Percentiles rank a stretch among this genome's conserved stretches.
phyloP scores from a whole-genome alignment of 2,888 invertebrate genomes.

The Calameuta pallipes region DNA sequence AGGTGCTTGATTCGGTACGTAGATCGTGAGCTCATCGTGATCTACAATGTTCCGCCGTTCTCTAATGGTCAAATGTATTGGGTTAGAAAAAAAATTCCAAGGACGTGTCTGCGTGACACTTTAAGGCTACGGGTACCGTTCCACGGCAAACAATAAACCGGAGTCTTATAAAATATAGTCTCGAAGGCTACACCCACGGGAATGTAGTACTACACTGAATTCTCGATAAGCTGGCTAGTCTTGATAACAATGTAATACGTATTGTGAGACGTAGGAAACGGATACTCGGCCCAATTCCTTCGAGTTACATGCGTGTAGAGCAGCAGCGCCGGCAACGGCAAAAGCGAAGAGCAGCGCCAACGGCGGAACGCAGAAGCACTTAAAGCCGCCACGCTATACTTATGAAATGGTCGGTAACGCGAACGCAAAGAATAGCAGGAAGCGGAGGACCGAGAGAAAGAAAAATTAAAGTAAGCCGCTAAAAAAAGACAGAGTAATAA shows the following conservation, averaged over 20 bases:
- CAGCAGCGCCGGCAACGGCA: neutral
- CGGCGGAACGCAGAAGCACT: constrained; percentile 34
- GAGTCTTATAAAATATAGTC: neutral
- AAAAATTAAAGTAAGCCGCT: neutral
- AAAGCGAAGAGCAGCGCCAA: neutral
- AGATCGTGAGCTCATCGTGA: neutral
- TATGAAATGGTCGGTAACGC: constrained; percentile 34
- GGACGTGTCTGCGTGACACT: neutral
- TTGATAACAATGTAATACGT: neutral
- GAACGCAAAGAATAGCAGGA: constrained; percentile 20
- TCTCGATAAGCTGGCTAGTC: neutral
- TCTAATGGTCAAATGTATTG: neutral
- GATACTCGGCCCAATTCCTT: constrained; percentile 52
- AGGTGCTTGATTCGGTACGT: neutral
- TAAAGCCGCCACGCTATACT: constrained; percentile 24
- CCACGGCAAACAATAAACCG: neutral
- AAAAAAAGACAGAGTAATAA: neutral
- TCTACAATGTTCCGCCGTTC: neutral
- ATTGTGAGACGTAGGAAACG: constrained; percentile 40
- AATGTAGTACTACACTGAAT: neutral
- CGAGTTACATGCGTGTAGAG: constrained; percentile 37
- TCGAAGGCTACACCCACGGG: neutral
- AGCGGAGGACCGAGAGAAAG: constrained; percentile 5
- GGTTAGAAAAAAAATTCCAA: neutral
- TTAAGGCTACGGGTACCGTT: neutral